Evolutionary conservation across 2,888 invertebrate species (phyloP).

Genomic region (Eristalis pertinax): DNA sequence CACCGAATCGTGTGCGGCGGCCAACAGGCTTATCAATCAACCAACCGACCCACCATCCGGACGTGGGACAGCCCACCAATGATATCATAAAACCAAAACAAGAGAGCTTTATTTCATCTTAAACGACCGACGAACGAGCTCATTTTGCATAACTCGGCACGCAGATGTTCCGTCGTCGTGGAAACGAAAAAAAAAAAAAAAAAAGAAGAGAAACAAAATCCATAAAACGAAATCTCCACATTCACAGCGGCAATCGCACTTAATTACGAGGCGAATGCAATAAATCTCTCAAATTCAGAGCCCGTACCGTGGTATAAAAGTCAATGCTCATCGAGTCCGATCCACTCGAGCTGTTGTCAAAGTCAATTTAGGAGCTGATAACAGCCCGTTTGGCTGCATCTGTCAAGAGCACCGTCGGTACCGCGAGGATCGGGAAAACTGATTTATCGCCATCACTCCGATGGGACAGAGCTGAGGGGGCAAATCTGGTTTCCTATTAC

Average conservation of each 20-base stretch:
- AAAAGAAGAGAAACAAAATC: conserved; percentile 2
- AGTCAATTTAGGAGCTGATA: conserved; percentile 48
- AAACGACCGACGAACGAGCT: conserved; percentile 43
- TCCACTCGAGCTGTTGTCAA: conserved; percentile 35
- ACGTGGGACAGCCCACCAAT: neutral
- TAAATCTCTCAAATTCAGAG: conserved; percentile 41
- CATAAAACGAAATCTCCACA: conserved; percentile 40
- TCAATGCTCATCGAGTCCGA: conserved; percentile 37
- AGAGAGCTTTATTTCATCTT: conserved; percentile 11
- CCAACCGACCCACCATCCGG: neutral
- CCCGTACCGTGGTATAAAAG: conserved; percentile 45
- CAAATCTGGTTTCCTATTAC: conserved; percentile 40
- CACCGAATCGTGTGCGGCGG: neutral
- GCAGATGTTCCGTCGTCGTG: conserved; percentile 26
- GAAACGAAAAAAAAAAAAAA: neutral
- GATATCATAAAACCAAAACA: neutral
- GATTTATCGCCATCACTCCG: neutral
- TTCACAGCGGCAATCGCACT: conserved; percentile 48
- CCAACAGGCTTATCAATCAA: neutral
- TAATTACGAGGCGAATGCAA: conserved; percentile 56
- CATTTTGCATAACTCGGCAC: conserved; percentile 60
- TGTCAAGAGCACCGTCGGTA: neutral
- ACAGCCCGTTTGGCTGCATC: conserved; percentile 37
- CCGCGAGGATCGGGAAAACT: neutral
- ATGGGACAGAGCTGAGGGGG: neutral